Base-by-base conservation (phyloP, 2,113 vertebrate genomes). In the Irena cyanogastra region DNA sequence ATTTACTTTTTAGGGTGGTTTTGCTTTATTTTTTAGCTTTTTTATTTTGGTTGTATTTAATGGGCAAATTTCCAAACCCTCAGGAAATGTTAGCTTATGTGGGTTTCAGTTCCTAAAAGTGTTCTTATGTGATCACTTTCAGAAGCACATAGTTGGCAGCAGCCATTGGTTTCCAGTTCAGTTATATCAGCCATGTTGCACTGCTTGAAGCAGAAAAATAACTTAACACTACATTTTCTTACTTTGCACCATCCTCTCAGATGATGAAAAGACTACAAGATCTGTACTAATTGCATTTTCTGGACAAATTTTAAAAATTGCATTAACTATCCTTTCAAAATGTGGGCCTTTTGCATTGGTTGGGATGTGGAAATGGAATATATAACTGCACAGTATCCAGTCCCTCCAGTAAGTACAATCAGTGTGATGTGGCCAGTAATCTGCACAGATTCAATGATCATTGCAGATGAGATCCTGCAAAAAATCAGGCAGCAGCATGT, bases 71-170 rank as follows among this genome's bases (percentile, higher is more conserved):
- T 95, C 17, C 75, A 92, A 8, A 69, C 33, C 44, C 56, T 79
- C 37, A 76, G 53, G 21, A 85, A 90, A 90, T 65, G 37, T 90
- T 72, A 80, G 53, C 13, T 95, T 76, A 69, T 65, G n/a, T 53
- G 50, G 35, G 31, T 92, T 95, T 92, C 83, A 41, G 20, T 88
- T 96, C 93, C 89, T 86, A 26, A 80, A 90, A 90, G 9, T 44
- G 68, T 79, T 93, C 27, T 68, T 53, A 64, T 47, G 41, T 86
- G 49, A 83, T 66, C 41, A 60, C 28, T 71, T 92, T 80, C 68
- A 65, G 80, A 86, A 90, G 71, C 59, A 53, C 63, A 23, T 80
- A 42, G n/a, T 33, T 91, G 59, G 37, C 68, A 83, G 50, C 42
- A 87, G 24, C 37, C 76, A 81, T 31, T 83, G 22, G 30, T 80